Evolutionary conservation across 1,140 invertebrate genomes (phyloP).

Genomic region (Drosophila rhopaloa): DNA sequence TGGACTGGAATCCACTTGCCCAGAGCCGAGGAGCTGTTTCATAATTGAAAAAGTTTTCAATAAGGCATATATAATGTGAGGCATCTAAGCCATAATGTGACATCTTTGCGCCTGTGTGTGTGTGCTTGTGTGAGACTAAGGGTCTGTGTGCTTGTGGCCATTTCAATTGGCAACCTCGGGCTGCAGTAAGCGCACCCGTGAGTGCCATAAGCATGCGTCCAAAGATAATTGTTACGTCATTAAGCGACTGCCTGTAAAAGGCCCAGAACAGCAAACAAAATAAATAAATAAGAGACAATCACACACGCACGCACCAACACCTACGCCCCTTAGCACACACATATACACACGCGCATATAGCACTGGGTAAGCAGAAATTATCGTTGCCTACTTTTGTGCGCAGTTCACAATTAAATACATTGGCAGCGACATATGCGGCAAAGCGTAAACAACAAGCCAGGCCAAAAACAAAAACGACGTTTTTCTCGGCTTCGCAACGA

Average conservation of each 20-base stretch:
- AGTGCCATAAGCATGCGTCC: slow-evolving; percentile 71
- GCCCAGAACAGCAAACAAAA: slow-evolving; percentile 50
- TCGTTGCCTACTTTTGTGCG: slow-evolving; percentile 65
- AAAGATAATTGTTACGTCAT: slow-evolving; percentile 82
- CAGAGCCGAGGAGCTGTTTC: slow-evolving; percentile 26
- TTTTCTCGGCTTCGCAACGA: slow-evolving; percentile 17
- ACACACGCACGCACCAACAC: slow-evolving; percentile 23
- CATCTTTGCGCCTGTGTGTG: slow-evolving; percentile 19
- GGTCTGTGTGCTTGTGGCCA: slow-evolving; percentile 32
- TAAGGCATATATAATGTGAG: slow-evolving; percentile 45
- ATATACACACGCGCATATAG: neutral
- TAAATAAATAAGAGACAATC: slow-evolving; percentile 52
- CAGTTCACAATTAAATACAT: slow-evolving; percentile 73
- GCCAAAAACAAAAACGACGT: slow-evolving; percentile 45
- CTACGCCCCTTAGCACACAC: slow-evolving; percentile 4
- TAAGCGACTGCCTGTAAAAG: slow-evolving; percentile 59
- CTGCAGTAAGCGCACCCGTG: slow-evolving; percentile 73
- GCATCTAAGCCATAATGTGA: slow-evolving; percentile 41
- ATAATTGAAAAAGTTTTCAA: slow-evolving; percentile 55
- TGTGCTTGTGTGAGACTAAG: slow-evolving; percentile 15
- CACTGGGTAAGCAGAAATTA: slow-evolving; percentile 40
- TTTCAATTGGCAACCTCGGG: slow-evolving; percentile 72
- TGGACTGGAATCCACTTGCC: slow-evolving; percentile 24
- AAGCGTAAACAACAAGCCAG: slow-evolving; percentile 73
- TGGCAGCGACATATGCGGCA: slow-evolving; percentile 77